These are phyloP conservation scores for Drosophila ambigua DNA, from an alignment of 1,140 invertebrate genomes.

Conservation along the genomic window DNA sequence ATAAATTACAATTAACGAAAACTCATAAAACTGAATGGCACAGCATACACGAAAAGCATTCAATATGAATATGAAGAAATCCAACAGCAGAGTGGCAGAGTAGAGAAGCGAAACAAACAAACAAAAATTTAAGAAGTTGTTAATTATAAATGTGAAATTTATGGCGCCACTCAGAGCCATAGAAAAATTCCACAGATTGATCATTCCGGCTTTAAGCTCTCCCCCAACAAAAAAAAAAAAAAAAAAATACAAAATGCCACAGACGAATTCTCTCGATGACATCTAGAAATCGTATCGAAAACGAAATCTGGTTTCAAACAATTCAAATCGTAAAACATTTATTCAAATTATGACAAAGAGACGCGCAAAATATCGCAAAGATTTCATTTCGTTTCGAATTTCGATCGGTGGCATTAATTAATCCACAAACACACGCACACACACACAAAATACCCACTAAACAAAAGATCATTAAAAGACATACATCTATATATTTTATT, in stretches of 20 bases:
- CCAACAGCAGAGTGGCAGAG: conserved; percentile 12
- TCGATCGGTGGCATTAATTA: conserved; percentile 64
- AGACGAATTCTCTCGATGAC: conserved; percentile 12
- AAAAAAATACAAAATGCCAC: background rate
- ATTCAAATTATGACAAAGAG: conserved; percentile 53
- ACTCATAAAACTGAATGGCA: conserved; percentile 68
- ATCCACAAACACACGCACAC: conserved; percentile 15
- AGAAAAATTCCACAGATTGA: conserved; percentile 69
- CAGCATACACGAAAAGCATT: conserved; percentile 19
- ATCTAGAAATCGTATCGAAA: conserved; percentile 31
- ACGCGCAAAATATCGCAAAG: conserved; percentile 41
- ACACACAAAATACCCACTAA: conserved; percentile 3
- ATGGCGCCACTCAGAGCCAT: conserved; percentile 50
- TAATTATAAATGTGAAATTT: conserved; percentile 76
- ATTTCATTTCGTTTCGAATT: conserved; percentile 44
- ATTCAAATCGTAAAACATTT: conserved; percentile 67
- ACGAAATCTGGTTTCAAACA: conserved; percentile 32
- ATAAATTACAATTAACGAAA: conserved; percentile 81
- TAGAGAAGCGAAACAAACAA: conserved; percentile 32
- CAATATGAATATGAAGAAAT: conserved; percentile 38
- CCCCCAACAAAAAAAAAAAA: background rate
- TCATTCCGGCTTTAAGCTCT: conserved; percentile 39
- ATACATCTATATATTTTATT: conserved; percentile 18
- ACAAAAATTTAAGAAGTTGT: conserved; percentile 45
- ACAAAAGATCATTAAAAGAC: conserved; percentile 43